Conservation (phyloP, 2,797 vertebrate genomes). For the Hydrophis major region DNA sequence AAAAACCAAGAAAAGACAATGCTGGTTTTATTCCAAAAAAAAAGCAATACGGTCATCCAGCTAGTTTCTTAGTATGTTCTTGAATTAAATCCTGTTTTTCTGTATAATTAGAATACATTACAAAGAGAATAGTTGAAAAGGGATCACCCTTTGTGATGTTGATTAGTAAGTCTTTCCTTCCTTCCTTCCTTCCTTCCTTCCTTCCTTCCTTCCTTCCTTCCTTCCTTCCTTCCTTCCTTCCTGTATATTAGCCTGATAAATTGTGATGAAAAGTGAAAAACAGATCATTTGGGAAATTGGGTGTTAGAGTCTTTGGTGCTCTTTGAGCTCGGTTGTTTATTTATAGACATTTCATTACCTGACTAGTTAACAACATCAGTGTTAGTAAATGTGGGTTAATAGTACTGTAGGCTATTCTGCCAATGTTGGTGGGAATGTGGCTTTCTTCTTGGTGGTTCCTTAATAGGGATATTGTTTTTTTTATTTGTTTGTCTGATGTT, state of each 20-base stretch:
- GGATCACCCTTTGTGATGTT: not conserved
- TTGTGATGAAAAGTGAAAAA: not conserved
- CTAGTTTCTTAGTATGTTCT: not conserved
- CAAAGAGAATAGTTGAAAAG: not conserved
- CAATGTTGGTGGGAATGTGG: too few species aligned
- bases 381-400: too few species aligned
- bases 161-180: not conserved
- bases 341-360: too few species aligned
- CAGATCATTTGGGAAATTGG: not conserved
- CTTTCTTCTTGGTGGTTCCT: too few species aligned
- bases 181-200: too few species aligned
- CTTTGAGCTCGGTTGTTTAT: too few species aligned
- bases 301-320: too few species aligned
- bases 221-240: too few species aligned
- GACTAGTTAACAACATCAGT: too few species aligned
- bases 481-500: too few species aligned
- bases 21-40: not conserved
- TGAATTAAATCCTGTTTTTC: not conserved
- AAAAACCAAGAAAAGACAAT: not conserved
- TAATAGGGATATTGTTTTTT: too few species aligned
- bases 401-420: too few species aligned
- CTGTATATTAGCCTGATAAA: not conserved
- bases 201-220: not conserved
- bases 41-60: not conserved
- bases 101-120: not conserved